Evolutionary conservation across 1,140 invertebrate species (phyloP), one percentile per base, ranked within the genome.

Genomic region (Drosophila persimilis): DNA sequence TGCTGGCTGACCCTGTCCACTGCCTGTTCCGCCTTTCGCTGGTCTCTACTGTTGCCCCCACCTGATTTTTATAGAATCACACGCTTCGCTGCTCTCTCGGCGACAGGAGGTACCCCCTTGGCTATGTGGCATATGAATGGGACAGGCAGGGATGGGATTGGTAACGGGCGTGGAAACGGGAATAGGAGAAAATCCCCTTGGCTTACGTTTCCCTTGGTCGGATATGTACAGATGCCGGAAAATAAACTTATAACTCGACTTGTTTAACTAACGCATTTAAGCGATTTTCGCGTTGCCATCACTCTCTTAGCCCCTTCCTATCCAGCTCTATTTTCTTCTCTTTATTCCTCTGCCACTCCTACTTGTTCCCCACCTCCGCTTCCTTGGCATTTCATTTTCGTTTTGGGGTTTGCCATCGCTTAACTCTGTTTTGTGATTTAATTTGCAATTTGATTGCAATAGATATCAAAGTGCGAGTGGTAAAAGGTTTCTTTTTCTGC

Each of bases 221-320:
- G 83, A 88, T 83, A 83, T 86, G 78, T 83, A 75, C 81, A 78
- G 78, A 73, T 86, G 83, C 71, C 83, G 83, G 83, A 86, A 86
- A 88, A 86, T 88, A 74, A 86, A 86, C 83, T 86, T 86, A 86
- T 88, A 86, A 83, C 83, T 86, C 73, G 78, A 86, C 83, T 88
- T 86, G 83, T 88, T 86, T 88, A 83, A 86, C 81, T 86, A 86
- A 86, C 81, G 83, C 77, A 86, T 86, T 86, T 86, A 86, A 88
- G 53, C 83, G 83, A 76, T 88, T 86, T 88, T 66, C 65, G 3
- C 35, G 8, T 39, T 39, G 35, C 11, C 11, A 5, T 3, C 5
- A 58, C 73, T 64, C 13, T 31, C 2, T 13, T 9, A 51, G 45
- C 26, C 47, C 17, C 48, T 50, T 8, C 15, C 9, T 15, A 22